These are phyloP conservation scores for Clusia tigrina DNA, from an alignment of 2,888 invertebrate genomes.

Conservation along the genomic window DNA sequence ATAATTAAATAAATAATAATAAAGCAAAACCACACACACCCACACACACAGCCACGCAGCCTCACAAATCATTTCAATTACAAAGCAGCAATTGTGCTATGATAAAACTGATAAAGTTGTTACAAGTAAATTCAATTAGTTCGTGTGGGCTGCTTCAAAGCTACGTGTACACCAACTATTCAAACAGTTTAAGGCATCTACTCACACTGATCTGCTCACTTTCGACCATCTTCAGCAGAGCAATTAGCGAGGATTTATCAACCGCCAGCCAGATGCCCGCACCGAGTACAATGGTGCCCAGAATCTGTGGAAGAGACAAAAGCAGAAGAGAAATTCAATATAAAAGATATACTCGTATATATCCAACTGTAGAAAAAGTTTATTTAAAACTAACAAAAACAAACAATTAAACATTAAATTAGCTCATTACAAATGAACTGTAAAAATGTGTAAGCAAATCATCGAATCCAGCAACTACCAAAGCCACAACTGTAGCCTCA, in stretches of 20 bases:
- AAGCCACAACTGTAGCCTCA: too few species aligned
- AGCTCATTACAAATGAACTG: too few species aligned
- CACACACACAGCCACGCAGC: too few species aligned
- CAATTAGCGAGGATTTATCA: conserved; percentile 73
- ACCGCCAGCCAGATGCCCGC: conserved; percentile 75
- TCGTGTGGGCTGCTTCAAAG: neutral
- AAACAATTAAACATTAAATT: neutral
- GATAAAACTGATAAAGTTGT: too few species aligned
- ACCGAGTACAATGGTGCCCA: conserved; percentile 71
- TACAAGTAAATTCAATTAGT: too few species aligned
- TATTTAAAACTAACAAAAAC: neutral
- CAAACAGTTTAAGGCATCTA: neutral
- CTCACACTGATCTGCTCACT: conserved; percentile 68
- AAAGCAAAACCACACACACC: too few species aligned
- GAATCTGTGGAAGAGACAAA: conserved; percentile 49
- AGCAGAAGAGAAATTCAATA: conserved; percentile 7
- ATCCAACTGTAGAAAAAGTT: neutral
- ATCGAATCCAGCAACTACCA: neutral
- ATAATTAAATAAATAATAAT: too few species aligned
- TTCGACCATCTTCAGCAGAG: conserved; percentile 69
- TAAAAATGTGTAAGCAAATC: neutral
- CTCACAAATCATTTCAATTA: too few species aligned
- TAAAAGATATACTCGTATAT: conserved; percentile 6
- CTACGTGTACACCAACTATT: neutral
- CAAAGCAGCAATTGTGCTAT: too few species aligned